A percentile compares a stretch with the other conserved stretches of the same genome.
Evolutionary conservation across 2,113 vertebrate genomes (phyloP).

Genomic region (Centropus bengalensis): DNA sequence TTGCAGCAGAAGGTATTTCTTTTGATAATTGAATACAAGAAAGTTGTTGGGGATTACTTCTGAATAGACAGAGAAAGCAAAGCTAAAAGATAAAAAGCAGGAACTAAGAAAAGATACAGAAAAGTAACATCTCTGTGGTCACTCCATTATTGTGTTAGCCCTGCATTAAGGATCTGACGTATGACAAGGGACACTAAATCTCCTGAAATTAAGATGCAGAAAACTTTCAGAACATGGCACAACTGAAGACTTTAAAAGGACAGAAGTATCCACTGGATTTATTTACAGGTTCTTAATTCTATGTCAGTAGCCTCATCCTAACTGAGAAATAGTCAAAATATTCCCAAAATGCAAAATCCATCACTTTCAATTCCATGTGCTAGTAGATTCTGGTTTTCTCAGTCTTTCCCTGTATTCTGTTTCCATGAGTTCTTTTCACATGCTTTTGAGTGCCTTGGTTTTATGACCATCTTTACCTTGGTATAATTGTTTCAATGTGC

Average conservation of each 20-base stretch:
- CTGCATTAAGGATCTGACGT: neutral
- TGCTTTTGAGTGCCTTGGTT: neutral
- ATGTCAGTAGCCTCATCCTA: neutral
- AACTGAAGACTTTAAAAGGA: neutral
- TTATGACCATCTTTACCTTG: slow-evolving; percentile 18
- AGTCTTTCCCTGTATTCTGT: neutral
- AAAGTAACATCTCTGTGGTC: neutral
- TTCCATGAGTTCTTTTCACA: neutral
- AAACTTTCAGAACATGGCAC: neutral
- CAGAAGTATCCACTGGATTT: neutral
- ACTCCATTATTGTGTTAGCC: neutral
- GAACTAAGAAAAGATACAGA: neutral
- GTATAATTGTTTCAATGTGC: slow-evolving; percentile 49
- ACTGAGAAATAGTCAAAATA: neutral
- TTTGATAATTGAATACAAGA: neutral
- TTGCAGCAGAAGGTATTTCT: neutral
- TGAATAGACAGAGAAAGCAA: neutral
- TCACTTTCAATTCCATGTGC: neutral
- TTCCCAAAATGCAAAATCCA: neutral
- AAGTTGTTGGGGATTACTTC: neutral
- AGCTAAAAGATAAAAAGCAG: neutral
- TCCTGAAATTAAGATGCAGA: rapidly evolving
- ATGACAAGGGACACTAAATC: neutral
- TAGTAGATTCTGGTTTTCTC: neutral
- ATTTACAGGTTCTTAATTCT: neutral